phyloP scores from a whole-genome alignment of 2,888 invertebrate species.

The Ischnura elegans region DNA sequence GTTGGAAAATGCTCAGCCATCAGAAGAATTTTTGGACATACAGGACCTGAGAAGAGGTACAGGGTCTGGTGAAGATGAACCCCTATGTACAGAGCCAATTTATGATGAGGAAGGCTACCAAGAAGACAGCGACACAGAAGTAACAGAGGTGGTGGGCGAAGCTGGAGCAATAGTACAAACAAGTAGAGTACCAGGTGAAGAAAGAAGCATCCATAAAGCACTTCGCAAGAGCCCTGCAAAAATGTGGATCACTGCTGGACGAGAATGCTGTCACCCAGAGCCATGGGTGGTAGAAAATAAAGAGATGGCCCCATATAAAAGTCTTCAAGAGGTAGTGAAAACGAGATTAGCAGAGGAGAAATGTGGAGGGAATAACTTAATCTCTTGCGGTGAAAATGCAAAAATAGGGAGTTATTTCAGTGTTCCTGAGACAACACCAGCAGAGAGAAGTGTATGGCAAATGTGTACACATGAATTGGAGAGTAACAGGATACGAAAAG shows the following conservation, averaged over 20 bases:
- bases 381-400: background rate
- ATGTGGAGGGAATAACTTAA: background rate
- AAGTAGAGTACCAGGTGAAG: slow-evolving; percentile 58
- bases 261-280: background rate
- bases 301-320: background rate
- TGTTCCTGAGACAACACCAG: background rate
- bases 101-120: background rate
- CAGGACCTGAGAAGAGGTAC: background rate
- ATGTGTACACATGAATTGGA: background rate
- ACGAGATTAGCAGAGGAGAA: background rate
- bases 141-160: background rate
- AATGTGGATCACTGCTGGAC: background rate
- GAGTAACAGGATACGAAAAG: background rate
- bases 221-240: slow-evolving; percentile 65
- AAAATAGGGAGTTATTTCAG: background rate
- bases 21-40: background rate
- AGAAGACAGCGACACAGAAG: background rate
- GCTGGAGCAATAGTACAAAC: background rate
- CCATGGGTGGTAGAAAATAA: background rate
- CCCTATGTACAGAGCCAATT: background rate
- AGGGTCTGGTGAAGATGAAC: slow-evolving; percentile 13
- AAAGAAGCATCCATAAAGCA: slow-evolving; percentile 32
- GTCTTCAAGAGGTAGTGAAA: background rate
- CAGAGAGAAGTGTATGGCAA: background rate
- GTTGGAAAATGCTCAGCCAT: background rate